phyloP scores from a whole-genome alignment of 92 coral and sea anemone genomes.

The Porites divaricata region DNA sequence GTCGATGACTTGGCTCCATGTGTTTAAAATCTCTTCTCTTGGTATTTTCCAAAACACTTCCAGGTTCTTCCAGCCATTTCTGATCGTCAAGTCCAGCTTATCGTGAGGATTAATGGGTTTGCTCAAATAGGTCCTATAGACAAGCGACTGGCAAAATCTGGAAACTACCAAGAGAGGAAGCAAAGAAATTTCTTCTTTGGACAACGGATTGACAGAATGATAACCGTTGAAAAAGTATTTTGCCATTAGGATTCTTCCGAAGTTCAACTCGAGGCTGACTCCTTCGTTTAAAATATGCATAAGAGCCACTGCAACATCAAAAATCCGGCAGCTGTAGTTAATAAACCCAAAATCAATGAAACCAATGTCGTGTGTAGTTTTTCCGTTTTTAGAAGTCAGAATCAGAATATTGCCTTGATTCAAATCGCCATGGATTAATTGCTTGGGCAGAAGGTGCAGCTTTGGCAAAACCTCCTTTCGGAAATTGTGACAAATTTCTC shows the following conservation, averaged over 20 bases:
- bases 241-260: constrained; percentile 41
- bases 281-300: constrained; percentile 39
- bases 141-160: constrained; percentile 64
- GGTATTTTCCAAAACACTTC: constrained; percentile 42
- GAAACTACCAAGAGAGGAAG: constrained; percentile 33
- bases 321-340: constrained; percentile 60
- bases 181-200: constrained; percentile 46
- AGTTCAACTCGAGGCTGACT: constrained; percentile 3
- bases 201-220: constrained; percentile 56
- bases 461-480: constrained; percentile 51
- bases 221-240: constrained; percentile 65
- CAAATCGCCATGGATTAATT: constrained; percentile 72
- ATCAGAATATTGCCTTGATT: constrained; percentile 50
- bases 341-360: constrained; percentile 68
- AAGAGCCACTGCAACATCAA: constrained; percentile 63
- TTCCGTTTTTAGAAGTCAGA: not conserved
- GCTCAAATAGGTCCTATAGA: constrained; percentile 32
- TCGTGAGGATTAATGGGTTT: constrained; percentile 25
- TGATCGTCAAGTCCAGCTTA: constrained; percentile 18
- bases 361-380: constrained; percentile 21
- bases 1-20: constrained; percentile 14
- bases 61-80: constrained; percentile 46
- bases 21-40: not conserved
- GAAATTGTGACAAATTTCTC: not conserved
- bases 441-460: constrained; percentile 54